phyloP scores from a whole-genome alignment of 1,140 invertebrate species.

The Listronotus bonariensis region DNA sequence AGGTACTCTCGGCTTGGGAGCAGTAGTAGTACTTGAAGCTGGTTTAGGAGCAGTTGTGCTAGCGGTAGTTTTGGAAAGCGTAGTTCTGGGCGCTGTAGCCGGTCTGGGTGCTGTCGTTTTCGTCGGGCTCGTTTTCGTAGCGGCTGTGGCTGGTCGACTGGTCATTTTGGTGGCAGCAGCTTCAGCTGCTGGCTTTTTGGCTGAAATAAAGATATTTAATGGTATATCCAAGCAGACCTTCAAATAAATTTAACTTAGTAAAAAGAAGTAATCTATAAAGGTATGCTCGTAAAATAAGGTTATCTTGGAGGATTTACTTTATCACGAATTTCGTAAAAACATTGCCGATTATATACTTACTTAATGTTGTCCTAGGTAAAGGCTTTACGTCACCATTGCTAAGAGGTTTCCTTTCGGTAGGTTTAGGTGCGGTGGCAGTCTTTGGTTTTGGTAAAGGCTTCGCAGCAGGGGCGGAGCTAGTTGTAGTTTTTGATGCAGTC shows the following conservation, averaged over 20 bases:
- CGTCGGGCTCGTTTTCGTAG: constrained; percentile 25
- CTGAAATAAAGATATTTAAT: constrained; percentile 11
- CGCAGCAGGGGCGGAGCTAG: constrained; percentile 42
- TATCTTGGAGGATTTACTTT: too few relatives aligned
- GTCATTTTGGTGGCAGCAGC: constrained; percentile 26
- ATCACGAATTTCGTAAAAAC: too few relatives aligned
- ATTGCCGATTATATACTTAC: constrained; percentile 1
- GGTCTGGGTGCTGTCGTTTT: constrained; percentile 34
- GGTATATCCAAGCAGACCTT: too few relatives aligned
- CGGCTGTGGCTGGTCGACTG: constrained; percentile 19
- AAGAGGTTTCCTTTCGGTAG: constrained; percentile 56
- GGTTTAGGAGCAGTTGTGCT: constrained; percentile 21
- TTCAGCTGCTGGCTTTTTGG: constrained; percentile 31
- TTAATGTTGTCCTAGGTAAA: constrained; percentile 37
- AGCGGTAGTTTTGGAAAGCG: not conserved
- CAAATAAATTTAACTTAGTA: too few relatives aligned
- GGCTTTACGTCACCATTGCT: constrained; percentile 61
- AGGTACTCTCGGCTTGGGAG: constrained; percentile 4
- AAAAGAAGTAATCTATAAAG: too few relatives aligned
- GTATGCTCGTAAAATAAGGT: too few relatives aligned
- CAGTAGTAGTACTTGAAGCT: constrained; percentile 5
- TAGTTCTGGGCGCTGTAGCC: constrained; percentile 17
- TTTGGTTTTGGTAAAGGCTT: constrained; percentile 35
- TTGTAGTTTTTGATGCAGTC: constrained; percentile 35
- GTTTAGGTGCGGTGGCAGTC: constrained; percentile 50